Evolutionary conservation across 2,797 vertebrate species (phyloP), one percentile per base, ranked within the genome.

Genomic region (Thunnus albacares): DNA sequence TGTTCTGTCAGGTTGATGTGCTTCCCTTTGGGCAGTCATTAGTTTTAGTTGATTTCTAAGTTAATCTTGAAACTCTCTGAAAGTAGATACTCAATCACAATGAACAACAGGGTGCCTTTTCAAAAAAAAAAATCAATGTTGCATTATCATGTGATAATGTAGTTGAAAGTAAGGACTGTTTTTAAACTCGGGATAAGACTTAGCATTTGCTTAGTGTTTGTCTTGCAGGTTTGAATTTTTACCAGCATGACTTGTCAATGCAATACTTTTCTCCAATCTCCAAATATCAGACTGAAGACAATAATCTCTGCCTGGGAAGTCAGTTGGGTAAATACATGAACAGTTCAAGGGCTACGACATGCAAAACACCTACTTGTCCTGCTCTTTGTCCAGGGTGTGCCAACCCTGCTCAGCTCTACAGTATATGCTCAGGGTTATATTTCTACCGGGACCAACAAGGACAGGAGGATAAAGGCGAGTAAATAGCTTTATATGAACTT

Each of bases 401-500:
- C 38, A 7, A 18, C 22, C 1, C 33, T 13, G 18, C 49, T 58
- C 11, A 64, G 30, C 43, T 52, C 13, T 45, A 33, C 30, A 33
- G 30, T 33, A 13, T 47, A 33, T 56, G n/a, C 30, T 69, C 26
- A 72, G 22, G 62, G 52, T 58, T 75, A 2, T 57, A 43, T 33
- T 60, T 67, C 51, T 24, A 55, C 6, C 38, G 59, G 47, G 22
- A 33, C 47, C 55, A n/a, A 51, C 6, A n/a, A 62, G 47, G 22
- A 41, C 47, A 0, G 20, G 28, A 53, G 10, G 3, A 49, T 41
- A 38, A 35, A 61, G 17, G 30, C 3, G 0, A 24, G 18, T 12
- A 4, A 8, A 22, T 4, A 30, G 10, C 6, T 26, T 17, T 0
- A 26, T 61, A n/a, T 38, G 7, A 13, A 94, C 96, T 96, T 90